Evolutionary conservation across 2,888 invertebrate species (phyloP).

Genomic region (Trichopria drosophilae): DNA sequence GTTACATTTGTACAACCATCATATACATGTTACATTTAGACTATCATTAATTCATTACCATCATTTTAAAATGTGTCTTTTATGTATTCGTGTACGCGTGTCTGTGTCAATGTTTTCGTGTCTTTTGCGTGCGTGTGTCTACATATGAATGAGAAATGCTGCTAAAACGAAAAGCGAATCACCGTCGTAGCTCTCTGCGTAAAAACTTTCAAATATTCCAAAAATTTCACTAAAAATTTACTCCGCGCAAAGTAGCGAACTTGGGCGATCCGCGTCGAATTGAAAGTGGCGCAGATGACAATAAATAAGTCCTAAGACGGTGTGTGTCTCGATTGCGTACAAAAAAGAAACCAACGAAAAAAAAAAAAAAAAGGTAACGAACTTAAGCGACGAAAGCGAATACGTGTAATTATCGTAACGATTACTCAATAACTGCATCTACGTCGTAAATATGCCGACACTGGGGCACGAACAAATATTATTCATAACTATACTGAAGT

Average conservation of each 20-base stretch:
- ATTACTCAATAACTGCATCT: conserved; percentile 46
- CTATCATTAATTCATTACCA: conserved; percentile 54
- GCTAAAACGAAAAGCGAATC: conserved; percentile 43
- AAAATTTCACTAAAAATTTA: too few species aligned
- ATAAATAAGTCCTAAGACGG: conserved; percentile 50
- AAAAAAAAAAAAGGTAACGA: conserved; percentile 21
- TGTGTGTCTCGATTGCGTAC: conserved; percentile 37
- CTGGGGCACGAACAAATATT: conserved; percentile 44
- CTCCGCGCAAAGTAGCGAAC: too few species aligned
- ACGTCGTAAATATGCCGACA: conserved; percentile 41
- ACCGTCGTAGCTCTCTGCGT: conserved; percentile 42
- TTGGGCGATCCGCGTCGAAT: conserved; percentile 39
- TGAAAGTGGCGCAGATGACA: conserved; percentile 40
- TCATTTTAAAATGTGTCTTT: conserved; percentile 37
- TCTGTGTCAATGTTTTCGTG: conserved; percentile 36
- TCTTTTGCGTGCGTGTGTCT: conserved; percentile 36
- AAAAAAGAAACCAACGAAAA: conserved; percentile 35
- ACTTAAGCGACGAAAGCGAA: conserved; percentile 45
- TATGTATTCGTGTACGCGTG: conserved; percentile 34
- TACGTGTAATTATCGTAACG: conserved; percentile 44
- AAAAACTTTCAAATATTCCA: too few species aligned
- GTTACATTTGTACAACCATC: conserved; percentile 61
- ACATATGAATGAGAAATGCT: conserved; percentile 48
- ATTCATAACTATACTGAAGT: conserved; percentile 46
- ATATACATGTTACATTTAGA: conserved; percentile 60